Percentiles rank a stretch among this genome's conserved stretches.
Evolutionary conservation across 1,140 invertebrate species (phyloP).

Genomic region (Yoshiicerus persimilis): DNA sequence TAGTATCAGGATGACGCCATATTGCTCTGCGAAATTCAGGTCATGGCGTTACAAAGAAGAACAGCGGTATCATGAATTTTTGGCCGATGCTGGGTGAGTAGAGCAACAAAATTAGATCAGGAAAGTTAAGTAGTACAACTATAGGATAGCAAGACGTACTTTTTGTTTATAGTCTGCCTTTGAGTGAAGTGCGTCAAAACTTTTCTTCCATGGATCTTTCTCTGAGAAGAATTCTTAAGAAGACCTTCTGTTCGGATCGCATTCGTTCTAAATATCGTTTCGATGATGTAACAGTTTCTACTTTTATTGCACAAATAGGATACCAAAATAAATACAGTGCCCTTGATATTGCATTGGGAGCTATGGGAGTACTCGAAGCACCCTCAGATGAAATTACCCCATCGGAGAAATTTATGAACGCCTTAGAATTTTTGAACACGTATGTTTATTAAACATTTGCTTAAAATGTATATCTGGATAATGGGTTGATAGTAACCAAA

Average conservation of each 20-base stretch:
- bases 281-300: constrained; percentile 68
- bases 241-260: constrained; percentile 68
- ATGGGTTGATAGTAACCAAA: no score
- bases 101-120: no score
- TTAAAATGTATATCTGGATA: no score
- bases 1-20: constrained; percentile 77
- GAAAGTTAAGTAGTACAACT: neutral
- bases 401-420: constrained; percentile 72
- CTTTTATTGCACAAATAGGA: constrained; percentile 79
- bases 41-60: constrained; percentile 84
- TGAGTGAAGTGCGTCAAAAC: constrained; percentile 81
- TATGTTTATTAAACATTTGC: constrained; percentile 49
- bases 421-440: constrained; percentile 70
- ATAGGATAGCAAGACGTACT: neutral
- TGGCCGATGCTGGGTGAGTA: constrained; percentile 87
- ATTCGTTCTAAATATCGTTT: constrained; percentile 78
- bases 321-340: constrained; percentile 79
- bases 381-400: constrained; percentile 60
- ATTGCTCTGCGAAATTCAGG: constrained; percentile 70
- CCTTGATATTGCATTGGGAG: constrained; percentile 77
- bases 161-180: constrained; percentile 66
- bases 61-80: constrained; percentile 77
- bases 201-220: constrained; percentile 85
- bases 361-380: constrained; percentile 78
- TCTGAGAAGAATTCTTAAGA: constrained; percentile 73